phyloP scores from a whole-genome alignment of 2,797 vertebrate genomes.

The Sparus aurata region DNA sequence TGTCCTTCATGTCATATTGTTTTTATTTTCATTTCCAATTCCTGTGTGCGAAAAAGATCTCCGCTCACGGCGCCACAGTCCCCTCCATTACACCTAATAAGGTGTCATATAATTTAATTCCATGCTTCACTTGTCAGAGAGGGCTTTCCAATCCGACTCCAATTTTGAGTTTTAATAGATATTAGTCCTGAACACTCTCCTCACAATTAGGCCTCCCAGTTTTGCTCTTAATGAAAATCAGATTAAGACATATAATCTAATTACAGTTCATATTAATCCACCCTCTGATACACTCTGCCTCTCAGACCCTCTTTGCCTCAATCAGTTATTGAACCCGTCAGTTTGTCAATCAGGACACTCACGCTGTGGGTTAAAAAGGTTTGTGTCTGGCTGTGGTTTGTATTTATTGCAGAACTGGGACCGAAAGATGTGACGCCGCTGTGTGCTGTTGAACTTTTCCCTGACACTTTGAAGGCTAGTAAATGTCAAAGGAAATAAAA shows the following conservation, averaged over 20 bases:
- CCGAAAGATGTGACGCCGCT: slow-evolving; percentile 30
- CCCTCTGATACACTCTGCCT: slow-evolving; percentile 79
- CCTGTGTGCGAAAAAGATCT: slow-evolving; percentile 71
- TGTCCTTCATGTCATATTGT: slow-evolving; percentile 59
- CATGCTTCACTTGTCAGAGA: slow-evolving; percentile 89
- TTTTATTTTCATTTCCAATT: slow-evolving; percentile 82
- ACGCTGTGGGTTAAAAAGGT: slow-evolving; percentile 15
- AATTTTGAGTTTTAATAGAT: slow-evolving; percentile 91
- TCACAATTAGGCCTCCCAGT: slow-evolving; percentile 89
- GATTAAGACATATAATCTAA: slow-evolving; percentile 91
- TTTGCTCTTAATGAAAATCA: slow-evolving; percentile 90
- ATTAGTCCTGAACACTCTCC: slow-evolving; percentile 87
- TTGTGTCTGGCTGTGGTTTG: slow-evolving; percentile 35
- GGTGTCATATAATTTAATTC: slow-evolving; percentile 91
- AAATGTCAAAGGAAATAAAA: slow-evolving; percentile 79
- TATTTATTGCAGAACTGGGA: slow-evolving; percentile 36
- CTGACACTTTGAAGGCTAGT: slow-evolving; percentile 56
- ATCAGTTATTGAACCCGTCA: slow-evolving; percentile 69
- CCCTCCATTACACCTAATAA: slow-evolving; percentile 89
- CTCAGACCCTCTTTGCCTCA: slow-evolving; percentile 72
- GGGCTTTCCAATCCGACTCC: slow-evolving; percentile 84
- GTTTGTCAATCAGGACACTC: slow-evolving; percentile 71
- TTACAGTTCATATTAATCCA: slow-evolving; percentile 89
- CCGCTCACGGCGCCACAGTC: slow-evolving; percentile 68
- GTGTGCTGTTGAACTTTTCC: slow-evolving; percentile 46